These are phyloP conservation scores for Gnathonemus echidnorhynchus DNA, from an alignment of 2,113 vertebrate species.

Conservation along the genomic window DNA sequence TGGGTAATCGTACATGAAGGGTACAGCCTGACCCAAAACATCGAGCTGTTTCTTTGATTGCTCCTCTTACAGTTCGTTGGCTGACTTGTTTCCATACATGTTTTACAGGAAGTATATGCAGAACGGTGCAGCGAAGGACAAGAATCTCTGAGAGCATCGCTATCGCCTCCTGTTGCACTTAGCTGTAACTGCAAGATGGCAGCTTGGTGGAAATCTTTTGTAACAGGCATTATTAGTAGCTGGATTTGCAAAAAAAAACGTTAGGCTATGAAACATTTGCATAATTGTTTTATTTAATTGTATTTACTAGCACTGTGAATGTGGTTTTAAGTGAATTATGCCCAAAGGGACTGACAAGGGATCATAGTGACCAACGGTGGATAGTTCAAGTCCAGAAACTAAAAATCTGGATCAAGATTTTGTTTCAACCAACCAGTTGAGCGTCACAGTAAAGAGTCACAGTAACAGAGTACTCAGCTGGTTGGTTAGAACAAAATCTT, in stretches of 20 bases:
- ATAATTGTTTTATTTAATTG: conserved; percentile 31
- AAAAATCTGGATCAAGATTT: not conserved
- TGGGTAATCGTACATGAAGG: not conserved
- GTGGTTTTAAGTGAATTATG: conserved; percentile 39
- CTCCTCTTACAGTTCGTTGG: conserved; percentile 11
- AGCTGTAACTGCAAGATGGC: conserved; percentile 30
- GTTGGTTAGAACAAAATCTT: not conserved
- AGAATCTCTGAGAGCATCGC: conserved; percentile 61
- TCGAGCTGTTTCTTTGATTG: not conserved
- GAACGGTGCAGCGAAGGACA: conserved; percentile 79
- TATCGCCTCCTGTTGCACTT: conserved; percentile 45
- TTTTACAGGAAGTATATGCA: conserved; percentile 58
- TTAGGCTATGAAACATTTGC: conserved; percentile 38
- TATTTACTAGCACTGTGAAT: conserved; percentile 59
- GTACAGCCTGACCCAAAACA: not conserved
- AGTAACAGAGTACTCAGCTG: not conserved
- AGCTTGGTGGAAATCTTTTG: conserved; percentile 4
- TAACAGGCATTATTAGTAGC: conserved; percentile 15
- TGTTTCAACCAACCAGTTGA: not conserved
- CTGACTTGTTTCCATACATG: not conserved
- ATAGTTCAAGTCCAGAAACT: not conserved
- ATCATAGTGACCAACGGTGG: not conserved
- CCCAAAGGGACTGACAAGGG: not conserved
- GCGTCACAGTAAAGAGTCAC: not conserved
- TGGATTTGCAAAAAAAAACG: conserved; percentile 6